Evolutionary conservation across 2,888 invertebrate genomes (phyloP), one percentile per base, ranked within the genome.

Genomic region (Mythimna ferrago): DNA sequence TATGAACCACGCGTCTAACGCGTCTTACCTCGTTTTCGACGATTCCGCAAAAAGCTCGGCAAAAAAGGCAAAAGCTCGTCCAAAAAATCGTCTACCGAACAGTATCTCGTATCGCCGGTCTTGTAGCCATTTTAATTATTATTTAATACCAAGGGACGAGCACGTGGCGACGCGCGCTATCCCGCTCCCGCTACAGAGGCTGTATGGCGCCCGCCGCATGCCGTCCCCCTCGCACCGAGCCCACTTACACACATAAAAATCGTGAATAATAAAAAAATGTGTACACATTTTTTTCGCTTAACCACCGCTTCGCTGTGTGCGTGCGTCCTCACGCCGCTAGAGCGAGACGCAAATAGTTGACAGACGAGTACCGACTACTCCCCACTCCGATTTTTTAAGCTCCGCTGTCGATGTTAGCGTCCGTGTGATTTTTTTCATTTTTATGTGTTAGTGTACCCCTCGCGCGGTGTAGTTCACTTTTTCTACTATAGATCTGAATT

Each of bases 401-500:
- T 95, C 90, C 89, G 89, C 87, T 92, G 91, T 93, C 88, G 87
- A 93, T 95, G 96, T 95, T 91, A 88, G 94, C 92, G 94, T 95
- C 91, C 90, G 94, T 96, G 95, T 94, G 93, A 95, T 96, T 96
- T 96, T 96, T 96, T 96, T 94, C 96, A 93, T 95, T 95, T 95
- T 96, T 93, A 95, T 96, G 96, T 96, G 95, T 95, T 95, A 93
- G 96, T 96, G 96, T 96, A 95, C 95, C 96, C 96, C 96, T 95
- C 96, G 95, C 94, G 90, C 94, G 94, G 95, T 95, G 96, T 96
- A 95, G 96, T 96, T 96, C 94, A 95, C 96, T 96, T 96, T 96
- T 96, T 96, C 96, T 96, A 96, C 96, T 96, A 96, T 96, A 96
- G 96, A 96, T 96, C 96, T 95, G 96, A 96, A 95, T 92, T 96